These are phyloP conservation scores for Pimephales promelas DNA, from an alignment of 2,113 vertebrate genomes.

Conservation along the genomic window DNA sequence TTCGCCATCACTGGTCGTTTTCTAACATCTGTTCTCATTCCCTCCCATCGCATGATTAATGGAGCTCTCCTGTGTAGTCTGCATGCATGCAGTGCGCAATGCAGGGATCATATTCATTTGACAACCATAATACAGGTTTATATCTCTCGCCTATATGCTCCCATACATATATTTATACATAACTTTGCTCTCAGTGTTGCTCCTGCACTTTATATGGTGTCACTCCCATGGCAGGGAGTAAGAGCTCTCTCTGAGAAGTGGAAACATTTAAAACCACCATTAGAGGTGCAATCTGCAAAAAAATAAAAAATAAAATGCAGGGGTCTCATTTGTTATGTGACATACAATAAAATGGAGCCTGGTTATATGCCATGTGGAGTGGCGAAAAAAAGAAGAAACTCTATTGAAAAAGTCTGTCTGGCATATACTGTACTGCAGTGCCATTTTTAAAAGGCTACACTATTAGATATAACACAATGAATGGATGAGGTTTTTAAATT, in stretches of 20 bases:
- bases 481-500: not conserved
- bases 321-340: not conserved
- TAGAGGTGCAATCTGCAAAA: not conserved
- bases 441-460: not conserved
- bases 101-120: not conserved
- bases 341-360: not conserved
- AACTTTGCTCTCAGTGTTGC: not conserved
- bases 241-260: not conserved
- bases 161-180: not conserved
- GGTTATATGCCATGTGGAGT: not conserved
- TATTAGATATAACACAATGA: not conserved
- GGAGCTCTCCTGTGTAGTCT: not conserved
- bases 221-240: not conserved
- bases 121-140: constrained; percentile 14
- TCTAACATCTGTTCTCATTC: constrained; percentile 3
- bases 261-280: constrained; percentile 11
- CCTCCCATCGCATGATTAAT: constrained; percentile 34
- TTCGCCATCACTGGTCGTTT: not conserved
- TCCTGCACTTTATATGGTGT: not conserved
- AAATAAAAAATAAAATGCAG: not conserved
- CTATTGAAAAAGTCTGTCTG: not conserved
- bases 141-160: not conserved
- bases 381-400: not conserved
- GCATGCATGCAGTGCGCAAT: not conserved
- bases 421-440: no score